phyloP scores from a whole-genome alignment of 2,797 vertebrate genomes.

The Melanotaenia nigrans region DNA sequence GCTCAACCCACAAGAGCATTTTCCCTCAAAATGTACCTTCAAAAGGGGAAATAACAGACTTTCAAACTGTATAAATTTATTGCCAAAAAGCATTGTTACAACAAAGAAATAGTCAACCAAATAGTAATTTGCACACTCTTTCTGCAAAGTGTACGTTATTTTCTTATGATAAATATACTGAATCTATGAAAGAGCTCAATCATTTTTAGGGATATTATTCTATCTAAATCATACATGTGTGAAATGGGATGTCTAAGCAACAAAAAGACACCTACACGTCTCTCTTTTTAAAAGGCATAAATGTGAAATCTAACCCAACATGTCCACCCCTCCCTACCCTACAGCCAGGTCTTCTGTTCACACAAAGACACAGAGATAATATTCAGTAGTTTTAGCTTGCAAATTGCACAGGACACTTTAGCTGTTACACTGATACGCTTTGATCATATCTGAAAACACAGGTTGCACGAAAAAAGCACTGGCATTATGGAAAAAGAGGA shows the following conservation, averaged over 20 bases:
- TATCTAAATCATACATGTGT: neutral
- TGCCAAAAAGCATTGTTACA: no score
- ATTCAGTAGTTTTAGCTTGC: conserved; percentile 42
- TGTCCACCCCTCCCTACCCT: conserved; percentile 47
- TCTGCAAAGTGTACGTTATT: neutral
- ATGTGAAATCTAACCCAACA: conserved; percentile 39
- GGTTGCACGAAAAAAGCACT: neutral
- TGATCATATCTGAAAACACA: neutral
- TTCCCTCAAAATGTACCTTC: no score
- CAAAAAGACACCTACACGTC: conserved; percentile 10
- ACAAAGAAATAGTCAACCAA: no score
- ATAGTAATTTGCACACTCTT: no score
- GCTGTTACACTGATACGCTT: conserved; percentile 10
- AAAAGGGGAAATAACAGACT: no score
- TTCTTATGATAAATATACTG: neutral
- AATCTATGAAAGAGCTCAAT: neutral
- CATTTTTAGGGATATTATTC: neutral
- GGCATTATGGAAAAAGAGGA: conserved; percentile 9
- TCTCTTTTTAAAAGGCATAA: conserved; percentile 21
- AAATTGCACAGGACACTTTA: conserved; percentile 4
- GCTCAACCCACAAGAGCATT: no score
- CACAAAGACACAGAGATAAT: conserved; percentile 45
- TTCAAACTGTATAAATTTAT: no score
- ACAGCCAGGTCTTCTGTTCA: conserved; percentile 11
- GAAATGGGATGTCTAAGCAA: neutral